Evolutionary conservation across 2,888 invertebrate genomes (phyloP), one percentile per base, ranked within the genome.

Genomic region (Chydorus sphaericus): DNA sequence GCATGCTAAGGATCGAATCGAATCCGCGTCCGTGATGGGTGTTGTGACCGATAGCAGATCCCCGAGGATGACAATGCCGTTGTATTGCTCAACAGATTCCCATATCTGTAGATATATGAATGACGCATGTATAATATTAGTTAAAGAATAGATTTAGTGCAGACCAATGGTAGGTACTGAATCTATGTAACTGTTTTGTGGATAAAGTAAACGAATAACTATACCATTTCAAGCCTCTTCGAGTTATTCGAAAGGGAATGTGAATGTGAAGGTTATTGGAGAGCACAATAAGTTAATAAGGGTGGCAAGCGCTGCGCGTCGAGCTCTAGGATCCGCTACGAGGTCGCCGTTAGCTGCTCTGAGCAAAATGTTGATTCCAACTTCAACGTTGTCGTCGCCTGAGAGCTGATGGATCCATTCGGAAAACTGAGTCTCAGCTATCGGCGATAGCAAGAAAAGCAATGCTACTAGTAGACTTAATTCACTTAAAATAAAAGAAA

Each of bases 11-110:
- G 91, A 90, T 52, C 97, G 78, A 63, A 98, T 83, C 37, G 85
- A 82, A 71, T 98, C 97, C 16, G 97, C 97, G 73, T 97, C 96
- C 2, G 94, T 94, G 56, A 96, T 89, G 0, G 97, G 97, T 0
- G 86, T 83, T 72, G 93, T 93, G 14, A 85, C 81, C 73, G 85
- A 83, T 81, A 97, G 83, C 59, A 94, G 74, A 55, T 88, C 85
- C 14, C 93, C 72, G 39, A 96, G 73, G 16, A 86, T 90, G 85
- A 97, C 94, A 56, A 98, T 94, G 2, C 96, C 97, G 68, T 96
- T 96, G 68, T 92, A 93, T 1, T 85, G 82, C 59, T 96, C 75
- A 0, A 94, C 85, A 62, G 87, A 86, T 69, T 92, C 90, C 96
- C 97, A 97, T 49, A 97, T 83, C 66, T 52, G 52, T 23, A 36